Evolutionary conservation across 2,888 invertebrate species (phyloP), one percentile per base, ranked within the genome.

Genomic region (Cyrtodaria siliqua): DNA sequence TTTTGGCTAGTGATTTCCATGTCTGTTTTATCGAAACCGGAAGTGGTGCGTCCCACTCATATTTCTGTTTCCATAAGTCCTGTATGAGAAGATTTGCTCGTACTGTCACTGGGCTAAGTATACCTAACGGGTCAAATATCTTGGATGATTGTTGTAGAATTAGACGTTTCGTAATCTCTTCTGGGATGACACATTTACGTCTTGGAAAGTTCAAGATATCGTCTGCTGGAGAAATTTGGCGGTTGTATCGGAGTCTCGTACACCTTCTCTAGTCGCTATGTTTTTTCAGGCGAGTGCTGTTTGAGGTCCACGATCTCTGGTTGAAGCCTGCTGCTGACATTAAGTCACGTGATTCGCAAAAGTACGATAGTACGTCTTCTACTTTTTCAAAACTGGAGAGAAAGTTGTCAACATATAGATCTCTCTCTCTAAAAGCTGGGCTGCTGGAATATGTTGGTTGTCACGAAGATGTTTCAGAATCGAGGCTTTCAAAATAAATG

Each of bases 401-500:
- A 0, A 75, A 55, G 60, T 78, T 78, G 60, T 77, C 74, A 2
- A 74, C 69, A 53, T 82, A 78, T 14, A 78, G 26, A 49, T n/a
- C n/a, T n/a, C n/a, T n/a, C n/a, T n/a, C n/a, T n/a, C n/a, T n/a
- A n/a, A n/a, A n/a, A n/a, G n/a, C n/a, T n/a, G n/a, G 20, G 67
- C 20, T 14, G 33, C 52, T 27, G 33, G 18, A 18, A 62, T 40
- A 2, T n/a, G 16, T 20, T 42, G 47, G 49, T 61, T 47, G 0
- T 27, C 26, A 2, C 44, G 53, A 2, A 75, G 59, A 47, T 59
- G 60, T 56, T 69, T 69, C 18, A 70, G 53, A 14, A 75, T 12
- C 3, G 69, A 64, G 4, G 75, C 60, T 18, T 60, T 75, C 14
- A 75, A 42, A 14, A 80, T 75, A 24, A 79, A 78, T 2, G 72